phyloP scores from a whole-genome alignment of 2,113 vertebrate species.

The Vulpes vulpes region DNA sequence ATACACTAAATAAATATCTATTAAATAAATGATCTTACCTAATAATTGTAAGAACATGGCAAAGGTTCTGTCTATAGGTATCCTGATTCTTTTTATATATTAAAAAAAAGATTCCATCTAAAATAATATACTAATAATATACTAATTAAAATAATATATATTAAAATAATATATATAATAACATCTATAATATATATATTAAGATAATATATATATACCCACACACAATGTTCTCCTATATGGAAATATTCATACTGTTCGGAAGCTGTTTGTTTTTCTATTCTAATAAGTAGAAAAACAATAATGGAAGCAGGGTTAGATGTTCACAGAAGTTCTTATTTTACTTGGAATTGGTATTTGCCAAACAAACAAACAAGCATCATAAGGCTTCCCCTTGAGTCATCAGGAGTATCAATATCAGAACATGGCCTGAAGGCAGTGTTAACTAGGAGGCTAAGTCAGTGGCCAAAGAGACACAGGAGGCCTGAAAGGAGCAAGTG shows the following conservation, averaged over 20 bases:
- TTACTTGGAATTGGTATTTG: neutral
- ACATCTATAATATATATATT: neutral
- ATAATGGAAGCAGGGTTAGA: neutral
- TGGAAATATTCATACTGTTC: neutral
- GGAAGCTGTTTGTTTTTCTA: neutral
- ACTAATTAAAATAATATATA: too few species aligned
- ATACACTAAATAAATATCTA: neutral
- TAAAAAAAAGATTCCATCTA: neutral
- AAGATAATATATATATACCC: too few species aligned
- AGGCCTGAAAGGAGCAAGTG: neutral
- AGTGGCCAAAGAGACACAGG: neutral
- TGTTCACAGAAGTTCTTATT: neutral
- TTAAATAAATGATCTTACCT: neutral
- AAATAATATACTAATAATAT: neutral
- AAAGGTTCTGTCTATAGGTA: neutral
- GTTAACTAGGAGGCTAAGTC: neutral
- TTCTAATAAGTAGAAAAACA: neutral
- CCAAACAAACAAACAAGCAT: neutral
- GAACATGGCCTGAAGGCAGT: neutral
- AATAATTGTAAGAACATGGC: neutral
- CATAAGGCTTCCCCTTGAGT: neutral
- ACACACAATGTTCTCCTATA: neutral
- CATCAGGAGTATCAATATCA: neutral
- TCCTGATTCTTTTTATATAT: neutral
- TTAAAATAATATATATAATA: neutral